Evolutionary conservation across 53 echinoderm and acorn worm species (phyloP), one percentile per base, ranked within the genome.

Genomic region (Echinarachnius parma): DNA sequence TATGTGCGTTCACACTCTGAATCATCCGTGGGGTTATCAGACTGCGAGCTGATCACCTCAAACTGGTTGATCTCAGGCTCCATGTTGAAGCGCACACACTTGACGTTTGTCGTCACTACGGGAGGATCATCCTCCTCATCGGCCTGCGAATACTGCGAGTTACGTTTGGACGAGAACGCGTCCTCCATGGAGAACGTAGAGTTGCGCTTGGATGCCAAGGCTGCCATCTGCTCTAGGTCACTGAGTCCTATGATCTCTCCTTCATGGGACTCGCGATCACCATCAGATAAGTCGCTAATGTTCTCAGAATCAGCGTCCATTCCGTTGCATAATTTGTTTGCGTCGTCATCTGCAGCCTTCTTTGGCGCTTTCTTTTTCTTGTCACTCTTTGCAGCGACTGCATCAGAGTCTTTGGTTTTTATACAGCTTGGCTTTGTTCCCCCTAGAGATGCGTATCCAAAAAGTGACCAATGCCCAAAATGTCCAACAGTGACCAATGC

Each of bases 11-110:
- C 82, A 22, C 46, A 61, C 48, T 74, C 78, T 15, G 78, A 75
- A 63, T 84, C 67, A 50, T 81, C 52, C 0, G 85, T 80, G 34
- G 74, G 75, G 28, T 48, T 46, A 53, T 88, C 83, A 0, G 88
- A 88, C 54, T 74, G 78, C 14, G 82, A 83, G 76, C 87, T 87
- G 31, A 71, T 23, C 34, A 78, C 79, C 58, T 91, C 84, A 79
- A 95, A 95, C 37, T 86, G 74, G 58, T 82, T 95, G 32, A 95
- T 84, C 61, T 95, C 90, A 0, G 95, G 95, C 36, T 86, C 77
- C 90, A 91, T 90, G 77, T 95, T 95, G 62, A 95, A 95, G 9
- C 95, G 84, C 21, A 95, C 95, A 59, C 87, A 84, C 76, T 95
- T 95, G 5, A 63, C 66, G 47, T 46, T 75, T 2, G 83, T 28